Evolutionary conservation across 2,113 vertebrate genomes (phyloP).

Genomic region (Nothobranchius kuhntae): DNA sequence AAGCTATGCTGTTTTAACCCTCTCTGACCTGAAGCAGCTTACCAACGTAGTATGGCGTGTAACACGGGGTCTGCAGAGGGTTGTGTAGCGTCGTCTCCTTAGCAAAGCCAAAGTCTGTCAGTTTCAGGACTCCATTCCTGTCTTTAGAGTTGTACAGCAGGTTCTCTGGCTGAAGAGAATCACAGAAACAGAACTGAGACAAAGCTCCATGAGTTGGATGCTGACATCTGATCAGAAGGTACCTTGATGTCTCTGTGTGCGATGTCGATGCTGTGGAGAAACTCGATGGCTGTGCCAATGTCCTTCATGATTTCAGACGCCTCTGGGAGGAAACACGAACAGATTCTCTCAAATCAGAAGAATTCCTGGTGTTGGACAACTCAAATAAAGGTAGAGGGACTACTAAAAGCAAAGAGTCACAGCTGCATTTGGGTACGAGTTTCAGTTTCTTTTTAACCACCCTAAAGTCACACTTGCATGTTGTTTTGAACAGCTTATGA

Average conservation of each 20-base stretch:
- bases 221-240: slow-evolving; percentile 14
- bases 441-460: background rate
- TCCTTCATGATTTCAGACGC: slow-evolving; percentile 94
- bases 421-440: background rate
- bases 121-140: slow-evolving; percentile 87
- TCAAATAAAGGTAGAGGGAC: background rate
- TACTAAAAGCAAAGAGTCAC: background rate
- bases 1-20: background rate
- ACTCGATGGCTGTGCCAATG: slow-evolving; percentile 93
- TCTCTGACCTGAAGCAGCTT: slow-evolving; percentile 56
- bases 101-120: slow-evolving; percentile 98
- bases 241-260: slow-evolving; percentile 99
- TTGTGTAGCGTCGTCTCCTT: slow-evolving; percentile 95
- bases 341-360: slow-evolving; percentile 64
- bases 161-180: slow-evolving; percentile 89
- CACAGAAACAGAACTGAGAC: background rate
- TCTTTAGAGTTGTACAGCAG: slow-evolving; percentile 90
- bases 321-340: slow-evolving; percentile 78
- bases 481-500: background rate
- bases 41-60: slow-evolving; percentile 99
- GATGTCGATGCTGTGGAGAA: slow-evolving; percentile 90
- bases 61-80: slow-evolving; percentile 94
- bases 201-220: background rate
- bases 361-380: background rate
- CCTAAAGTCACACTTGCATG: background rate